phyloP scores from a whole-genome alignment of 1,140 invertebrate genomes.

The Limonius californicus region DNA sequence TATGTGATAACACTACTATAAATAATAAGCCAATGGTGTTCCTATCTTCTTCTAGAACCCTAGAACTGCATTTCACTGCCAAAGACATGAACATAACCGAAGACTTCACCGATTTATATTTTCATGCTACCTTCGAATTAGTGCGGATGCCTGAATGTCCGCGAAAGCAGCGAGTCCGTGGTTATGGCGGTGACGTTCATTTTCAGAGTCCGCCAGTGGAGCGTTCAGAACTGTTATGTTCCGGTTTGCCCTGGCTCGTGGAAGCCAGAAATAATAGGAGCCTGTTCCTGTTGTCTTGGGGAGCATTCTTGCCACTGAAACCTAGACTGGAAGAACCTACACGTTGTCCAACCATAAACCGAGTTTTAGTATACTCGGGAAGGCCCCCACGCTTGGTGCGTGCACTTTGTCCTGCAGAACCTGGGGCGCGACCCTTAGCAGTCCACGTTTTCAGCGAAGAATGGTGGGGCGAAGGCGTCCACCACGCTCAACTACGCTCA shows the following conservation, averaged over 20 bases:
- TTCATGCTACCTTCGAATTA: conserved; percentile 65
- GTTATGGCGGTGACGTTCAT: conserved; percentile 59
- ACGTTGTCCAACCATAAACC: conserved; percentile 59
- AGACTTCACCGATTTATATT: conserved; percentile 66
- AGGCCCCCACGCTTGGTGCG: conserved; percentile 61
- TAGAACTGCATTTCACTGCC: conserved; percentile 62
- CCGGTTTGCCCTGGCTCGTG: conserved; percentile 69
- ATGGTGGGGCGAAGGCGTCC: conserved; percentile 53
- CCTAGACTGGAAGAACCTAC: conserved; percentile 54
- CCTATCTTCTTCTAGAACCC: conserved; percentile 57
- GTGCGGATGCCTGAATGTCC: conserved; percentile 62
- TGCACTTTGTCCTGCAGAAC: conserved; percentile 69
- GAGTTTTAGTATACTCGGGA: conserved; percentile 61
- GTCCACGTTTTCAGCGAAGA: conserved; percentile 73
- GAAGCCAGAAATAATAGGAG: conserved; percentile 70
- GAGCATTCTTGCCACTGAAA: conserved; percentile 54
- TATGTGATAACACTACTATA: conserved; percentile 65
- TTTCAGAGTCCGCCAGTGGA: conserved; percentile 58
- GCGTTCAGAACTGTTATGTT: conserved; percentile 62
- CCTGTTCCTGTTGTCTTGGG: conserved; percentile 72
- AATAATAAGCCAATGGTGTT: conserved; percentile 57
- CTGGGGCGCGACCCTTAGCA: conserved; percentile 60
- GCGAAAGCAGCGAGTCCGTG: conserved; percentile 58
- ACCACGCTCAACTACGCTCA: conserved; percentile 45
- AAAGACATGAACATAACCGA: conserved; percentile 63